Percentiles rank a stretch among this genome's conserved stretches.
Evolutionary conservation across 2,888 invertebrate species (phyloP).

Genomic region (Rhorus exstirpatorius): DNA sequence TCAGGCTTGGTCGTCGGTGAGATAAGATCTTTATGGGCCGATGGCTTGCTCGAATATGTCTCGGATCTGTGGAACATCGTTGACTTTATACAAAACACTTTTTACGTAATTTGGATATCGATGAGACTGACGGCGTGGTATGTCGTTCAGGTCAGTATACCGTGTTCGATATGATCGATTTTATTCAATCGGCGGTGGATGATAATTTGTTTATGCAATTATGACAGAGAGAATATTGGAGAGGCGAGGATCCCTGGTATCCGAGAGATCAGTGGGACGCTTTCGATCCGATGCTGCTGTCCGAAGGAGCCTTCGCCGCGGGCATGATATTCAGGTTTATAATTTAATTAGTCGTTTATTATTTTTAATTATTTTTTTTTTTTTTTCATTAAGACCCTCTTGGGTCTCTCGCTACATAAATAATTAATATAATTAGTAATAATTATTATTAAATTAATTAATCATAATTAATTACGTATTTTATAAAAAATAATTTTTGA

Average conservation of each 20-base stretch:
- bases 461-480: not conserved
- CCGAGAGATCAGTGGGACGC: slow-evolving; percentile 97
- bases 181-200: not conserved
- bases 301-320: slow-evolving; percentile 97
- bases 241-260: slow-evolving; percentile 93
- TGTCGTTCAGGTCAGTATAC: slow-evolving; percentile 92
- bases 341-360: not conserved
- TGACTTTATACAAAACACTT: slow-evolving; percentile 98
- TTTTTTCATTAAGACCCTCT: too few relatives aligned
- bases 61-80: slow-evolving; percentile 99
- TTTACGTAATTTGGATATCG: slow-evolving; percentile 97
- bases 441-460: not conserved
- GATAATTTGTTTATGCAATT: too few relatives aligned
- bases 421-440: too few relatives aligned
- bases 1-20: slow-evolving; percentile 98
- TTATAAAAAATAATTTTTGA: not conserved
- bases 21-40: slow-evolving; percentile 95
- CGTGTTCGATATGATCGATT: slow-evolving; percentile 26
- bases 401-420: too few relatives aligned
- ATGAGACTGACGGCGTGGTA: slow-evolving; percentile 96
- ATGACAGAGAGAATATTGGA: slow-evolving; percentile 90
- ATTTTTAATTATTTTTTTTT: not conserved
- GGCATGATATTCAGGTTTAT: slow-evolving; percentile 96
- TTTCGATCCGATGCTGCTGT: slow-evolving; percentile 97
- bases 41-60: slow-evolving; percentile 96